These are phyloP conservation scores for Theristicus caerulescens DNA, from an alignment of 2,113 vertebrate species.

Conservation along the genomic window DNA sequence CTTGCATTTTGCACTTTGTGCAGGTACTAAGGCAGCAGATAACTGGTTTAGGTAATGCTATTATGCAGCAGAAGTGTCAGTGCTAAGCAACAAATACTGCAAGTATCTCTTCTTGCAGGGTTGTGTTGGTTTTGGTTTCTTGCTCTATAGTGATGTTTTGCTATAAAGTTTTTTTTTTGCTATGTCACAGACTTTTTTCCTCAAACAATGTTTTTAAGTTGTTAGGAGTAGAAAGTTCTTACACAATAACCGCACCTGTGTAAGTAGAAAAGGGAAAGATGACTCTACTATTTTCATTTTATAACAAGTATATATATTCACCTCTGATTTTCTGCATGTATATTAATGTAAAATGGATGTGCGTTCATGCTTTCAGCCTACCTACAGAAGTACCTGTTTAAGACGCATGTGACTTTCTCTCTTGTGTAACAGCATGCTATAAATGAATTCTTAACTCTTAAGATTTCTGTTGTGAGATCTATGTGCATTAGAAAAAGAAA, in stretches of 20 bases:
- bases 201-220: background rate
- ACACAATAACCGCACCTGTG: background rate
- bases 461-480: background rate
- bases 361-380: background rate
- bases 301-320: background rate
- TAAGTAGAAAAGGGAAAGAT: background rate
- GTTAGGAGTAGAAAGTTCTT: background rate
- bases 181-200: background rate
- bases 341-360: background rate
- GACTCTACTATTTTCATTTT: background rate
- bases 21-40: background rate
- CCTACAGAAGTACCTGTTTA: background rate
- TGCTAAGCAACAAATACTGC: background rate
- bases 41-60: background rate
- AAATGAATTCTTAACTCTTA: background rate
- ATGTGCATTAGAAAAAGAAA: background rate
- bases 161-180: background rate
- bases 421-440: background rate
- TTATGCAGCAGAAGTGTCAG: background rate
- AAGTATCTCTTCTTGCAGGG: background rate
- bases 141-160: background rate
- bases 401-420: background rate
- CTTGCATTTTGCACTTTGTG: background rate
- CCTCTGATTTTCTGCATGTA: background rate
- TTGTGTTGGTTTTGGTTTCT: background rate